Evolutionary conservation across 1,140 invertebrate genomes (phyloP).

Genomic region (Agrilus planipennis): DNA sequence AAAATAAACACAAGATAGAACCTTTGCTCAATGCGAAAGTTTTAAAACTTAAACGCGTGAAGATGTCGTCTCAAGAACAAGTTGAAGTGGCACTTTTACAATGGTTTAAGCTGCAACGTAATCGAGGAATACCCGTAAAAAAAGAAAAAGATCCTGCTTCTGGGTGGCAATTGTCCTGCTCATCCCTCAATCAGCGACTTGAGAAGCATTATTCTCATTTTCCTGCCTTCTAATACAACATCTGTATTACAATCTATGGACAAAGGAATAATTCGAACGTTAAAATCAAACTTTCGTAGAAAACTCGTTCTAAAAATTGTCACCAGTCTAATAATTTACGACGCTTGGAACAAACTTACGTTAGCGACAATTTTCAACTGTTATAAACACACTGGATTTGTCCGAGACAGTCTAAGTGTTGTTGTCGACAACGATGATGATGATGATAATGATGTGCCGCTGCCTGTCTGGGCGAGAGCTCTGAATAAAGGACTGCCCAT

Average conservation of each 20-base stretch:
- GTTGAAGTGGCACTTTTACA: constrained; percentile 1
- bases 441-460: constrained; percentile 15
- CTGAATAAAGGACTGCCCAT: too few relatives aligned
- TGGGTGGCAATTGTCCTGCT: constrained; percentile 16
- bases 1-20: too few relatives aligned
- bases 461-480: constrained; percentile 16
- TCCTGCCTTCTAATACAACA: constrained; percentile 17
- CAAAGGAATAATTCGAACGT: constrained; percentile 15
- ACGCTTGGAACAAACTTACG: too few relatives aligned
- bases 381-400: too few relatives aligned
- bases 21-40: too few relatives aligned
- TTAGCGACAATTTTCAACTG: too few relatives aligned
- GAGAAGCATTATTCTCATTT: constrained; percentile 14
- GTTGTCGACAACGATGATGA: neutral
- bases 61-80: too few relatives aligned
- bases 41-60: too few relatives aligned
- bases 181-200: constrained; percentile 13
- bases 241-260: constrained; percentile 17
- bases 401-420: too few relatives aligned
- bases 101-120: constrained; percentile 1
- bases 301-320: too few relatives aligned
- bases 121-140: neutral
- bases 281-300: constrained; percentile 16
- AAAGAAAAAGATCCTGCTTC: constrained; percentile 12
- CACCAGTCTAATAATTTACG: constrained; percentile 22